phyloP scores from a whole-genome alignment of 2,113 vertebrate species.

The Limnothrissa miodon region DNA sequence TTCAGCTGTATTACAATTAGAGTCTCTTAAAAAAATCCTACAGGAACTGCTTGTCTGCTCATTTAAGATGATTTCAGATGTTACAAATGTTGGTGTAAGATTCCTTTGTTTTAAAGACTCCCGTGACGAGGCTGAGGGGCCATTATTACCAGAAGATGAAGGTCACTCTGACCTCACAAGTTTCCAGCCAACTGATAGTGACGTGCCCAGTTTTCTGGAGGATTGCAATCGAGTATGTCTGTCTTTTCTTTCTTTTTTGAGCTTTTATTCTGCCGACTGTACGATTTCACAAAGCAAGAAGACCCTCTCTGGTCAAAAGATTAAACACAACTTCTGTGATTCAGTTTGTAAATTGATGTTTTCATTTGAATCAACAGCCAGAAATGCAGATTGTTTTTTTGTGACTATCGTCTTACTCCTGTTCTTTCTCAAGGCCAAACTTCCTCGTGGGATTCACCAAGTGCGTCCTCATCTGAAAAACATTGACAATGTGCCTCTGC shows the following conservation, averaged over 20 bases:
- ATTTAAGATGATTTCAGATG: neutral
- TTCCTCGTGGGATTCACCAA: conserved; percentile 96
- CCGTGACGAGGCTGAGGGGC: conserved; percentile 90
- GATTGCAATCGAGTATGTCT: conserved; percentile 89
- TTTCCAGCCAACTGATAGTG: conserved; percentile 96
- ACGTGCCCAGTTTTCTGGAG: conserved; percentile 97
- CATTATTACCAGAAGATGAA: conserved; percentile 90
- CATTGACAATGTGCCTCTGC: conserved; percentile 96
- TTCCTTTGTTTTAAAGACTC: conserved; percentile 72
- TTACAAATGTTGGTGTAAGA: neutral
- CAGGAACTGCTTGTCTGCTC: too few species aligned
- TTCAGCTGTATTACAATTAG: too few species aligned
- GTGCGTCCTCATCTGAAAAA: conserved; percentile 96
- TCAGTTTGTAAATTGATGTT: neutral
- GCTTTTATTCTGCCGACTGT: neutral
- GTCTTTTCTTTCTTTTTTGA: neutral
- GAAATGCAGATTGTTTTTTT: neutral
- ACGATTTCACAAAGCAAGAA: neutral
- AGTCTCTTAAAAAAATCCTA: too few species aligned
- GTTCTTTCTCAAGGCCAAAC: conserved; percentile 82
- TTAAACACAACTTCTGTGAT: neutral
- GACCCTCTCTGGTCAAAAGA: too few species aligned
- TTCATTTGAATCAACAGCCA: neutral
- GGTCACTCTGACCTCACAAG: conserved; percentile 91
- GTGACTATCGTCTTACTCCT: neutral